phyloP scores from a whole-genome alignment of 2,113 vertebrate species.

The Rattus norvegicus region GRCr8 NC_086022.1:155815001-155815500 shows the following conservation, averaged over 20 bases:
- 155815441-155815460: neutral
- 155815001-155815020: neutral
- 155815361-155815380: neutral
- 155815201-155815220: neutral
- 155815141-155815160: neutral
- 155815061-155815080: neutral
- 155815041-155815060: neutral
- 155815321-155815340: neutral
- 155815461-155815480: neutral
- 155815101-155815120: neutral
- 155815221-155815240: neutral
- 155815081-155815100: neutral
- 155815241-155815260: neutral
- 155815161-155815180: neutral
- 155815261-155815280: neutral
- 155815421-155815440: neutral
- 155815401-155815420: neutral
- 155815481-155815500: neutral
- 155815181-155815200: neutral
- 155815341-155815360: neutral
- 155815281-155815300: neutral
- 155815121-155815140: neutral
- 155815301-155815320: neutral
- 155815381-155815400: neutral
- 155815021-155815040: neutral